Base-by-base conservation (phyloP, 2,888 invertebrate species). In the Acrocyrtus sp. region DNA sequence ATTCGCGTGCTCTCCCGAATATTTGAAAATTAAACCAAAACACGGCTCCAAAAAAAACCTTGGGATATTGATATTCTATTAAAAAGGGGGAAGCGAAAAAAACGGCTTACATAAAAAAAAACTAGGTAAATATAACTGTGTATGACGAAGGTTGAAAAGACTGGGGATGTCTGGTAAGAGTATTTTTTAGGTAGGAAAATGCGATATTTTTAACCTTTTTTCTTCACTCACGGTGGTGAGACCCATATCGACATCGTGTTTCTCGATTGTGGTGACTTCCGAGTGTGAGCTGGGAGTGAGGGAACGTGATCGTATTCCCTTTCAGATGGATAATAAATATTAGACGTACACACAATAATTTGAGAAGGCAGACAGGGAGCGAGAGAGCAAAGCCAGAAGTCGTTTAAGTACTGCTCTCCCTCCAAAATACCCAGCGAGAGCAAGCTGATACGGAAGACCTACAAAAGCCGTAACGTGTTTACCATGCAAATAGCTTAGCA, bases 1-100 rank as follows among this genome's bases (percentile, higher is more conserved):
- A 69, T 69, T 69, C 47, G 69, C 69, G 69, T 69, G 68, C 48
- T 61, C 43, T 34, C 53, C 22, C 10, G 56, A 34, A 69, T 69
- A 69, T 69, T 69, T 69, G 62, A 62, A 69, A 61, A 61, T 69
- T 61, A 69, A 69, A 69, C 61, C 69, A 61, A 69, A 69, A 62
- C 62, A 69, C 62, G 56, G 56, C 68, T 60, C 39, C 41, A 69
- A n/a, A n/a, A n/a, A n/a, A 69, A 69, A 56, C 45, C 60, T 27
- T 43, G 19, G 21, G 48, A 39, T 66, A 66, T 66, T 66, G 66
- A 66, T 66, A 65, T 65, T 65, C 63, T 54, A 65, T 65, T 54
- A 66, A 66, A 66, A 50, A 45, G 12, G 29, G 22, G 43, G 5
- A 19, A 43, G 26, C 24, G 48, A 47, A 21, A 41, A 48, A 39